Base-by-base conservation (phyloP, 2,888 invertebrate species). In the Macrosoma leucophasiata region DNA sequence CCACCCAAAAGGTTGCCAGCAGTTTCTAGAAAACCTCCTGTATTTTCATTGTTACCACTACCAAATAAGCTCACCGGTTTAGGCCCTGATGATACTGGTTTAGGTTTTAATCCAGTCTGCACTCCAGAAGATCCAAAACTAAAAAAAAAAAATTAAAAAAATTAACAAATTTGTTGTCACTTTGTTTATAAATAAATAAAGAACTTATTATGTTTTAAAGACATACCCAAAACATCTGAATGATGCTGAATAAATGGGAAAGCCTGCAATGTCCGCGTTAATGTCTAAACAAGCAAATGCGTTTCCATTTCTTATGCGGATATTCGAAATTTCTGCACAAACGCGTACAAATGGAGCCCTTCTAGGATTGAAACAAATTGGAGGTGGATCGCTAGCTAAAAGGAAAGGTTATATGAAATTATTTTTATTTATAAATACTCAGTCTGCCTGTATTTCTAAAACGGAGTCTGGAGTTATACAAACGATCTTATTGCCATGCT, bases 231-330 rank as follows among this genome's bases (percentile, higher is more conserved):
- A 82, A 54, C 85, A 85, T 61, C 76, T 75, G 39, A 84, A 85
- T 6, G 82, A 78, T 58, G 88, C 82, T 10, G 87, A 85, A 43
- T 88, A 88, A 36, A 89, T 55, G 23, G 85, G 82, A 43, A 85
- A 88, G 7, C 86, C 87, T 23, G 77, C 87, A 41, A 89, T 86
- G 41, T 86, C 85, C 2, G 91, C 93, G 43, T 91, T 90, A 55
- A 93, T 88, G 53, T 89, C 90, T 50, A 94, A 77, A 61, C 94
- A 94, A 18, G 92, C 87, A 54, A 92, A 93, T 43, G 93, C 88
- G 59, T 94, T 94, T 39, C 91, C 86, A 15, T 92, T 91, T 46
- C 91, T 85, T 52, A 94, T 89, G 59, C 91, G 91, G 44, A 94
- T 89, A 56, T 94, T 93, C 36, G 91, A 91, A 55, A 94, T 89